Evolutionary conservation across 2,113 vertebrate species (phyloP).

Genomic region (Grallaria varia): DNA sequence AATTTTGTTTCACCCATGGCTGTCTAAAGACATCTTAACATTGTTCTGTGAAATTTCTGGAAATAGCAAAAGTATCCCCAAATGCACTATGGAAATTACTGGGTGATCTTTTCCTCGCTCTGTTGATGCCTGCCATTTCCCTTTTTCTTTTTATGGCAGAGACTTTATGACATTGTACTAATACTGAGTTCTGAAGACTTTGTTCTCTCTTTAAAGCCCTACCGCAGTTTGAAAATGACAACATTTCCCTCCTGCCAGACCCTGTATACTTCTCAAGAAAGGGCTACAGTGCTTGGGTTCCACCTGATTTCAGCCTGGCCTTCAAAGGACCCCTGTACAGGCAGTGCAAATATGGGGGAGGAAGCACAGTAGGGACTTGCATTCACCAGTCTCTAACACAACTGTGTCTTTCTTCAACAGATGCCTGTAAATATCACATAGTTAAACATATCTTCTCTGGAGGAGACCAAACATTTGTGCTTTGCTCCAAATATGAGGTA

Average conservation of each 20-base stretch:
- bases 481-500: conserved; percentile 88
- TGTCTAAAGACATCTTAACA: background rate
- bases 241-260: background rate
- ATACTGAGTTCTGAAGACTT: background rate
- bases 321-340: background rate
- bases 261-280: background rate
- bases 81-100: background rate
- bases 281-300: background rate
- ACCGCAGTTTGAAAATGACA: background rate
- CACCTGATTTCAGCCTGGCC: background rate
- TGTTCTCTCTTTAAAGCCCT: background rate
- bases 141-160: background rate
- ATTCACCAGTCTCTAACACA: background rate
- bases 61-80: background rate
- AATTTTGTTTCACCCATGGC: background rate
- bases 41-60: background rate
- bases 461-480: conserved; percentile 92
- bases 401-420: conserved; percentile 50
- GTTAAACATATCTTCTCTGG: conserved; percentile 92
- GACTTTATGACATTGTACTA: background rate
- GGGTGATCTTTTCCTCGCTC: background rate
- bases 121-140: background rate
- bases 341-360: background rate
- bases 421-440: conserved; percentile 77
- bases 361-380: background rate